Percentiles rank a stretch among this genome's conserved stretches.
phyloP scores from a whole-genome alignment of 2,113 vertebrate species.

The Protobothrops mucrosquamatus region DNA sequence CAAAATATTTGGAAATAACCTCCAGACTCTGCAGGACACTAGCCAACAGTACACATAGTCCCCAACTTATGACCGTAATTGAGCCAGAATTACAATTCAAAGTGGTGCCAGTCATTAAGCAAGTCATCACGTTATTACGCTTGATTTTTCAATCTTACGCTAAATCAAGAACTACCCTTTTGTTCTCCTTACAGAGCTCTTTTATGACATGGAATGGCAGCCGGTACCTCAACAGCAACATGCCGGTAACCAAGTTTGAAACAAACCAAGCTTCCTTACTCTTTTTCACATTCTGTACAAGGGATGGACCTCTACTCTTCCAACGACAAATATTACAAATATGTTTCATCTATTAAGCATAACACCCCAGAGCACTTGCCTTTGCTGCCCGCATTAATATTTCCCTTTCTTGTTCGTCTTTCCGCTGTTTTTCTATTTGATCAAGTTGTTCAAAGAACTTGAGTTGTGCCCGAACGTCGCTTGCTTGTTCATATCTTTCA shows the following conservation, averaged over 20 bases:
- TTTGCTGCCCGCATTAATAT: constrained; percentile 94
- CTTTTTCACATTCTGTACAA: constrained; percentile 34
- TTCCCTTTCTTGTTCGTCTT: constrained; percentile 91
- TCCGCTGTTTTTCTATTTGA: constrained; percentile 91
- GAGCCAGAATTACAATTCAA: background rate
- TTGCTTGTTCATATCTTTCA: constrained; percentile 84
- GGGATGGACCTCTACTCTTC: constrained; percentile 30
- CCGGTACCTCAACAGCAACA: background rate
- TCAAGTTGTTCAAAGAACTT: constrained; percentile 96
- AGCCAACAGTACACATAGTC: background rate
- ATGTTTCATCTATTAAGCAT: background rate
- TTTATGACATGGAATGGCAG: background rate
- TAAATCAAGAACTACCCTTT: background rate
- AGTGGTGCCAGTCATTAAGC: background rate
- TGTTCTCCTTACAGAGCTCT: too few relatives aligned
- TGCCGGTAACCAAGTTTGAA: background rate
- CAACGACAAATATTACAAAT: constrained; percentile 39
- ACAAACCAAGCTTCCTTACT: background rate
- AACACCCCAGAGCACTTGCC: constrained; percentile 69
- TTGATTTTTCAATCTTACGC: background rate
- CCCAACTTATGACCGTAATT: background rate
- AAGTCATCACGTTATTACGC: background rate
- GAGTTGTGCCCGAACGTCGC: constrained; percentile 89
- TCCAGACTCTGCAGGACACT: background rate
- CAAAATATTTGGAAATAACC: background rate